phyloP scores from a whole-genome alignment of 2,888 invertebrate species.

The Ophion ellenae region DNA sequence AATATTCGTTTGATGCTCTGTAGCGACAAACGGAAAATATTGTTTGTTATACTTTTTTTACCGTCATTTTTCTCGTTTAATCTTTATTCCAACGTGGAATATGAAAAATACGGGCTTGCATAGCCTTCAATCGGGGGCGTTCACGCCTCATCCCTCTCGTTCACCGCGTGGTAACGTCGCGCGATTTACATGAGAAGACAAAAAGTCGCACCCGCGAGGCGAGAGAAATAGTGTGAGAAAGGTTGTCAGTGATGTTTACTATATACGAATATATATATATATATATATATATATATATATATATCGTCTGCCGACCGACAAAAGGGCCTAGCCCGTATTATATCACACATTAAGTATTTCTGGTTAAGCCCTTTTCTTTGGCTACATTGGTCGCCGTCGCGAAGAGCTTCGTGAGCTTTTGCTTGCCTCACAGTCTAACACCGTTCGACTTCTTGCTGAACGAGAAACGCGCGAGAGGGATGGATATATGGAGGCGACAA shows the following conservation, averaged over 20 bases:
- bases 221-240: constrained; percentile 52
- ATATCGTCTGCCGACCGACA: neutral
- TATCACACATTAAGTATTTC: neutral
- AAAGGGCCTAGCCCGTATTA: constrained; percentile 14
- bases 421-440: constrained; percentile 44
- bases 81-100: constrained; percentile 53
- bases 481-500: constrained; percentile 44
- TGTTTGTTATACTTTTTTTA: constrained; percentile 37
- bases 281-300: neutral
- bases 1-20: constrained; percentile 39
- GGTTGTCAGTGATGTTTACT: constrained; percentile 31
- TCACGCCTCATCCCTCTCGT: constrained; percentile 8
- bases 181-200: constrained; percentile 79
- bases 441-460: constrained; percentile 52
- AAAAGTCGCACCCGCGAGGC: constrained; percentile 74
- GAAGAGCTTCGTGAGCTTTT: constrained; percentile 46
- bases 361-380: constrained; percentile 23
- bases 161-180: constrained; percentile 53
- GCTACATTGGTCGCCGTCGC: constrained; percentile 5
- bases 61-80: neutral
- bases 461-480: constrained; percentile 40
- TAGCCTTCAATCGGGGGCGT: constrained; percentile 74
- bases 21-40: constrained; percentile 27
- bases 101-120: constrained; percentile 74
- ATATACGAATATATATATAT: constrained; percentile 3